Conservation (phyloP, 2,888 invertebrate species). For the Sylvicola cinctus region DNA sequence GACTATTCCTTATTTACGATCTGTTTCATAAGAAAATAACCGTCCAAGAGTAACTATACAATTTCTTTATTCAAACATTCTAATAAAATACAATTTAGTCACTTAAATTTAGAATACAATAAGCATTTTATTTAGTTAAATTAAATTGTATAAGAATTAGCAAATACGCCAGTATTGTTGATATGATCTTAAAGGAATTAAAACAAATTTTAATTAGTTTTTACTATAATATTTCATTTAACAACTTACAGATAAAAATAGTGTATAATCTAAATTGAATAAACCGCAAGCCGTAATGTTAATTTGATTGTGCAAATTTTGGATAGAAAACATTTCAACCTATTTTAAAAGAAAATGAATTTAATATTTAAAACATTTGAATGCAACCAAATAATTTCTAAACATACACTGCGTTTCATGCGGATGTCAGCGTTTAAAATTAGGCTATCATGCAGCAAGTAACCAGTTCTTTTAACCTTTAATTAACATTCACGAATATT, state of each 20-base stretch:
- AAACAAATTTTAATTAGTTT: too few species aligned
- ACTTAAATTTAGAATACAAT: background rate
- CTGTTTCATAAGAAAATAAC: constrained; percentile 48
- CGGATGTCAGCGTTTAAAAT: background rate
- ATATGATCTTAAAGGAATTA: background rate
- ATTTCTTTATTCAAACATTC: background rate
- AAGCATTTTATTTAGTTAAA: background rate
- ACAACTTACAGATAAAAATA: constrained; percentile 1
- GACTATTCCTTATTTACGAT: constrained; percentile 65
- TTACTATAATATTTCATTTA: too few species aligned
- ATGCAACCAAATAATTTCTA: background rate
- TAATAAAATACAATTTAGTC: background rate
- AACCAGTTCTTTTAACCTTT: too few species aligned
- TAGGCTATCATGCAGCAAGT: too few species aligned
- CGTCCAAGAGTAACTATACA: constrained; percentile 35
- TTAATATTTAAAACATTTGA: background rate
- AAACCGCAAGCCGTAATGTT: constrained; percentile 1
- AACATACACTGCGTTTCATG: constrained; percentile 1
- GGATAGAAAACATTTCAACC: constrained; percentile 3
- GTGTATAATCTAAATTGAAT: constrained; percentile 1
- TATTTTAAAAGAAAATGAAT: background rate
- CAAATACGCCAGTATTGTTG: background rate
- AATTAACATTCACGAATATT: too few species aligned
- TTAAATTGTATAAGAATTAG: constrained; percentile 3
- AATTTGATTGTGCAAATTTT: background rate